Evolutionary conservation across 2,888 invertebrate genomes (phyloP).

Genomic region (Acronicta leporina): DNA sequence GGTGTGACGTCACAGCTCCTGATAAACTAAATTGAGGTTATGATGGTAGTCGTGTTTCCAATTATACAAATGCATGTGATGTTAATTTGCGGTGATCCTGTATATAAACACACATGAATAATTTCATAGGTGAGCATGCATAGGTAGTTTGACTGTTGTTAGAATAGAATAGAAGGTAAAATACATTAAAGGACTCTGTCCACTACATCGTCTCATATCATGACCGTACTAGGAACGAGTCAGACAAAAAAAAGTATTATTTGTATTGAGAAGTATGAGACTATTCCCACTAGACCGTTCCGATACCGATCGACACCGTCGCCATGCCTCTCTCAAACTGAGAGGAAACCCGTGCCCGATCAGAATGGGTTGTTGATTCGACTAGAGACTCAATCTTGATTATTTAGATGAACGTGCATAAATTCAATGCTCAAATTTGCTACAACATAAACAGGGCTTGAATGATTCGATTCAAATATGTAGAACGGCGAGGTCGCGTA

Average conservation of each 20-base stretch:
- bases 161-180: not conserved
- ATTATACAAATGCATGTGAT: slow-evolving; percentile 57
- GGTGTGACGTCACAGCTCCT: not conserved
- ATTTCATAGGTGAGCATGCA: slow-evolving; percentile 59
- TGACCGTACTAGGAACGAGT: no score
- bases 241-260: no score
- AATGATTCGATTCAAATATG: slow-evolving; percentile 46
- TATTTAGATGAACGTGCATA: slow-evolving; percentile 6
- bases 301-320: no score
- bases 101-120: slow-evolving; percentile 67
- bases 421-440: slow-evolving; percentile 9
- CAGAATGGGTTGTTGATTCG: no score
- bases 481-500: slow-evolving; percentile 39
- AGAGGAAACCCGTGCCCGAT: no score
- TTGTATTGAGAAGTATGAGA: no score
- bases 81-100: slow-evolving; percentile 67
- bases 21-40: slow-evolving; percentile 29
- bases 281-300: no score
- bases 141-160: slow-evolving; percentile 3
- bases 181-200: no score
- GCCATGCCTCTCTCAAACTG: no score
- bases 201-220: no score
- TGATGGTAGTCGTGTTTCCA: slow-evolving; percentile 22
- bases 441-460: slow-evolving; percentile 39
- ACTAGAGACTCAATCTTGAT: not conserved